Base-by-base conservation (phyloP, 2,797 vertebrate species). In the Myotis pilosus region DNA sequence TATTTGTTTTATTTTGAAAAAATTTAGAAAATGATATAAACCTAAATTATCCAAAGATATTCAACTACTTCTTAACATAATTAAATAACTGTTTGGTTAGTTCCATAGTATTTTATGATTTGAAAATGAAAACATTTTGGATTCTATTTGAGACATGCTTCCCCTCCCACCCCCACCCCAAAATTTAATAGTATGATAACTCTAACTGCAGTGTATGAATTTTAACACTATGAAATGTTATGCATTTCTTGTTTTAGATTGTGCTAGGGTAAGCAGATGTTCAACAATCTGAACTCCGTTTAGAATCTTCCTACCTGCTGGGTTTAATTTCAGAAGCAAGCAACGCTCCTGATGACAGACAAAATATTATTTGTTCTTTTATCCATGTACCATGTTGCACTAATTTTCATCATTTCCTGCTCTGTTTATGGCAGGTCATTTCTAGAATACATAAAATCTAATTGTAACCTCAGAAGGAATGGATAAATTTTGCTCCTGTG, bases 241-340 rank as follows among this genome's bases (percentile, higher is more conserved):
- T 41, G 91, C 23, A 72, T 81, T 88, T 22, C 41, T 93, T 86
- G 41, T 80, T 96, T 96, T 93, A 93, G 41, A 91, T 79, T 83
- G 60, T 62, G 75, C 75, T 76, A 86, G 90, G 82, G 78, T 83
- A 94, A 97, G 96, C 97, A 97, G 97, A 97, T 97, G 97, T 96
- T 97, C 93, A 96, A 94, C 90, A 84, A 93, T 97, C 92, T 55
- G 66, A 94, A 95, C 80, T 92, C 81, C 96, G 36, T 96, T 69
- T 88, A 95, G 94, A 96, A 93, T 96, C 92, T 88, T 68, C 94
- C 96, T 97, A 96, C 60, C 94, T 97, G 82, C 38, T 96, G 91
- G 19, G 53, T 95, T 98, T 98, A 94, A 96, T 98, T 97, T 97
- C 84, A 95, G 95, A 90, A 94, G 95, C 62, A 74, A 97, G 17